Percentiles rank a stretch among this genome's conserved stretches.
phyloP scores from a whole-genome alignment of 1,140 invertebrate species.

The Drosophila biarmipes region DNA sequence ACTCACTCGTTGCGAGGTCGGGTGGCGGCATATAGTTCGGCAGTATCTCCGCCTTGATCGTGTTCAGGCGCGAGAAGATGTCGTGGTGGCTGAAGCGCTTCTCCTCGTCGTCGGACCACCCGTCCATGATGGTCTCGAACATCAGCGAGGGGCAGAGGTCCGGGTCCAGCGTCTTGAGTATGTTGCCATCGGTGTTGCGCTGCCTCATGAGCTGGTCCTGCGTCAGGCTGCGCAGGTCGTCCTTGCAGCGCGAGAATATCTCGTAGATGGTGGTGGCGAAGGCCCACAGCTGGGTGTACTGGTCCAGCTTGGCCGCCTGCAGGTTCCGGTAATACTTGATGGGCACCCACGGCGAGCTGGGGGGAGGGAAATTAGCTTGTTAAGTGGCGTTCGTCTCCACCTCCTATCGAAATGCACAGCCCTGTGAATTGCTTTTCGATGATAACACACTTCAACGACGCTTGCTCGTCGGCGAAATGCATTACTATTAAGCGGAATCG shows the following conservation, averaged over 20 bases:
- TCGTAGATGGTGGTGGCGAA: slow-evolving; percentile 95
- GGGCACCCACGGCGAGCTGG: slow-evolving; percentile 94
- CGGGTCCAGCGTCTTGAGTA: slow-evolving; percentile 88
- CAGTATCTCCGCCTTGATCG: slow-evolving; percentile 29
- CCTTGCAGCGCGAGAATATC: slow-evolving; percentile 92
- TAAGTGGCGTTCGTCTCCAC: no score
- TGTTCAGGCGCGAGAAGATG: slow-evolving; percentile 69
- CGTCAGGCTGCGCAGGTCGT: slow-evolving; percentile 41
- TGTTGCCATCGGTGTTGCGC: slow-evolving; percentile 80
- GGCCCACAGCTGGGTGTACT: slow-evolving; percentile 93
- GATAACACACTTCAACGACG: no score
- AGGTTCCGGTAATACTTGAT: slow-evolving; percentile 90
- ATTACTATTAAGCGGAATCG: not conserved
- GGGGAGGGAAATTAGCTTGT: slow-evolving; percentile 15
- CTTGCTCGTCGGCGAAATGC: no score
- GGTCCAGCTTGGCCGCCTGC: slow-evolving; percentile 87
- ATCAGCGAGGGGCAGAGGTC: slow-evolving; percentile 91
- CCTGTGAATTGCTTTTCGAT: no score
- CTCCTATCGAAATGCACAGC: no score
- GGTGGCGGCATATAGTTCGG: slow-evolving; percentile 31
- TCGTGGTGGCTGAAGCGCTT: slow-evolving; percentile 89
- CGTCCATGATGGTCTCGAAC: slow-evolving; percentile 91
- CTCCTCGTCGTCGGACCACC: slow-evolving; percentile 92
- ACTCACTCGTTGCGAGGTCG: slow-evolving; percentile 41
- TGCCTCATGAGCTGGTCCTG: slow-evolving; percentile 50